Evolutionary conservation across 2,797 vertebrate species (phyloP), one percentile per base, ranked within the genome.

Genomic region (Poecilia picta): DNA sequence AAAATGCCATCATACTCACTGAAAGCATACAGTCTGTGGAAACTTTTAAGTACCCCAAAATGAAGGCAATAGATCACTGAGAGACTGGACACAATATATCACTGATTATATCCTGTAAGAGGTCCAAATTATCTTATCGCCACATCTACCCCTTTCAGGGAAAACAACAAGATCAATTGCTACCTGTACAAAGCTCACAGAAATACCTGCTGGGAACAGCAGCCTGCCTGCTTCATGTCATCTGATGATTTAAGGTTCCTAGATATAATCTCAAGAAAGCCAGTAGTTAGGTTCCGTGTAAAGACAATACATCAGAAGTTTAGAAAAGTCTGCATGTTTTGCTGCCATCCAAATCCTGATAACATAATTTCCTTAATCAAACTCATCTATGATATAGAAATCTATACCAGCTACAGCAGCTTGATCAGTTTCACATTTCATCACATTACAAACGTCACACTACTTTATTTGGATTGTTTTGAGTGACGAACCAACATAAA

Each of bases 241-340:
- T 77, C 78, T 80, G 41, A 81, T 41, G 36, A 20, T 41, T 39
- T 68, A 8, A 81, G 55, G 74, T 47, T 81, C 51, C 31, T 16
- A 66, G 41, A 82, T 72, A 74, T 73, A 84, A 87, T 87, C 86
- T 82, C 59, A 49, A 74, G 45, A 45, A 83, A 33, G 76, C 53
- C 28, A 83, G 80, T 71, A 36, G 31, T 82, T 70, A 76, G 59
- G n/a, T 74, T 86, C 80, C 75, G 51, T 66, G 43, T 43, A 80
- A 74, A 84, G n/a, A 59, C 74, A 85, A 43, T 73, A 6, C 77
- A 83, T 72, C 59, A 75, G 74, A 82, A 72, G 81, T 85, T 75
- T 53, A 78, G 49, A 66, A 70, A n/a, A 25, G 23, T 75, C 85
- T 89, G 85, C 72, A n/a, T 47, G 75, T 59, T 62, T 74, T 73